These are phyloP conservation scores for Oxystoma pomonae DNA, from an alignment of 2,888 invertebrate genomes.

Conservation along the genomic window DNA sequence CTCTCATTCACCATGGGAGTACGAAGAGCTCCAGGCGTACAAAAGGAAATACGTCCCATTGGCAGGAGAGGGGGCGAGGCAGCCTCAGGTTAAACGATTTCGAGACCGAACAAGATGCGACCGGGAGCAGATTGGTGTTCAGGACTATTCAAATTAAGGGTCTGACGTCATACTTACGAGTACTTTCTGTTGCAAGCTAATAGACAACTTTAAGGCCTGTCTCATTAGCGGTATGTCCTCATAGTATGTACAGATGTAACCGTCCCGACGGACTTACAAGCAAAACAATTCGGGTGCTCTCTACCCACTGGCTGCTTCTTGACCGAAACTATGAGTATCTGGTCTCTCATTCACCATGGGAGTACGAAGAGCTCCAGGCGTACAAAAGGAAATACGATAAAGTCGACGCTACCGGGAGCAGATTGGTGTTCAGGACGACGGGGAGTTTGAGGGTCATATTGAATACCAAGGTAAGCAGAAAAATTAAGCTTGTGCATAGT, in stretches of 20 bases:
- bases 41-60: slow-evolving; percentile 77
- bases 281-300: too few relatives aligned
- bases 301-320: too few relatives aligned
- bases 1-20: slow-evolving; percentile 86
- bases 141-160: too few relatives aligned
- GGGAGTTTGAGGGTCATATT: slow-evolving; percentile 87
- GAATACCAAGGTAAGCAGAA: slow-evolving; percentile 87
- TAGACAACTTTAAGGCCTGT: too few relatives aligned
- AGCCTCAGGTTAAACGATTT: slow-evolving; percentile 81
- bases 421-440: slow-evolving; percentile 83
- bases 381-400: slow-evolving; percentile 76
- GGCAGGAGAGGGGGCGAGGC: slow-evolving; percentile 91
- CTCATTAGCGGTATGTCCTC: too few relatives aligned
- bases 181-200: too few relatives aligned
- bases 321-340: too few relatives aligned
- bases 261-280: too few relatives aligned
- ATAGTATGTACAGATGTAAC: too few relatives aligned
- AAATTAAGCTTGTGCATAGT: too few relatives aligned
- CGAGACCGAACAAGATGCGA: slow-evolving; percentile 48
- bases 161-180: too few relatives aligned
- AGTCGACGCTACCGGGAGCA: slow-evolving; percentile 62
- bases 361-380: slow-evolving; percentile 82
- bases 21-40: slow-evolving; percentile 80
- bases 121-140: too few relatives aligned
- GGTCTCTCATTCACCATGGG: slow-evolving; percentile 87